A percentile compares a stretch with the other conserved stretches of the same genome.
phyloP scores from a whole-genome alignment of 2,113 vertebrate species.

The Sinocyclocheilus rhinocerous region DNA sequence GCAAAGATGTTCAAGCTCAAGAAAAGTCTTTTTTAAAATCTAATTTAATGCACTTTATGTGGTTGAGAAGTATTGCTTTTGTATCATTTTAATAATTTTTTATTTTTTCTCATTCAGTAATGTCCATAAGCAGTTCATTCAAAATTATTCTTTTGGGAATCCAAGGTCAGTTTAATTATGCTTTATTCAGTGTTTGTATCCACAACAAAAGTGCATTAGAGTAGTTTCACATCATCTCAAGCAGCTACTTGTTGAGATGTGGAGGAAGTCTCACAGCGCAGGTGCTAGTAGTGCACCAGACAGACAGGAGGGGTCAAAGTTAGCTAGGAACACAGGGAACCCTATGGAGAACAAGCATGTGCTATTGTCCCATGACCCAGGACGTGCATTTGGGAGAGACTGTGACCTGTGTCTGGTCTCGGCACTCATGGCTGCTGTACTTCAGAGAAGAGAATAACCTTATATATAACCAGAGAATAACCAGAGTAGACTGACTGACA shows the following conservation, averaged over 20 bases:
- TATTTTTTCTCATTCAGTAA: too few species aligned
- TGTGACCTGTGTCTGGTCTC: slow-evolving; percentile 26
- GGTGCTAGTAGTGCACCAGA: slow-evolving; percentile 30
- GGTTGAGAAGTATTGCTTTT: too few species aligned
- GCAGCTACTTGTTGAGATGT: not conserved
- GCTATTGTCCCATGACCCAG: slow-evolving; percentile 41
- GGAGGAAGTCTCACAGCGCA: slow-evolving; percentile 16
- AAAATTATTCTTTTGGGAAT: not conserved
- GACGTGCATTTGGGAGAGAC: slow-evolving; percentile 34
- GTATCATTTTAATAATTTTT: too few species aligned
- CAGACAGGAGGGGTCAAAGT: slow-evolving; percentile 44
- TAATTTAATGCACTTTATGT: not conserved
- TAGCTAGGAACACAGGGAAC: slow-evolving; percentile 38
- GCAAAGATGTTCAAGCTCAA: not conserved
- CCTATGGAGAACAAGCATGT: slow-evolving; percentile 45
- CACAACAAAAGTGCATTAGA: not conserved
- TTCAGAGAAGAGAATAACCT: not conserved
- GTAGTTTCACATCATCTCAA: not conserved
- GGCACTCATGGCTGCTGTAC: slow-evolving; percentile 25
- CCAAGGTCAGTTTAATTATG: too few species aligned
- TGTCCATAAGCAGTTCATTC: not conserved
- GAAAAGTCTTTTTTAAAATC: not conserved
- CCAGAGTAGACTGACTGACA: not conserved
- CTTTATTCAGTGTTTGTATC: not conserved
- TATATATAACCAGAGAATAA: too few species aligned